Base-by-base conservation (phyloP, 2,888 invertebrate species). In the Perithous albicinctus region DNA sequence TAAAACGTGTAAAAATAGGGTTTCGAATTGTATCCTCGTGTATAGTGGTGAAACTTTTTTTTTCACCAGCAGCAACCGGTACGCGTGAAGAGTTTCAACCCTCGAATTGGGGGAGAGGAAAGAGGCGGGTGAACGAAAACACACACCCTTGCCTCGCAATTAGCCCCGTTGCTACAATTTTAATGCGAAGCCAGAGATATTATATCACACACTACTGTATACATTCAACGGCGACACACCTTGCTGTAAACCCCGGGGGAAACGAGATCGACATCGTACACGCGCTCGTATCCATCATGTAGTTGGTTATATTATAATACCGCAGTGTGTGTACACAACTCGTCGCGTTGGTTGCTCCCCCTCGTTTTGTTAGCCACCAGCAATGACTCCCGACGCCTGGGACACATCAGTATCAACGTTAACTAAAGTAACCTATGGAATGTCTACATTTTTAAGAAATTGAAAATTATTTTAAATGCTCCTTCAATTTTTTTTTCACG, bases 161-260 rank as follows among this genome's bases (percentile, higher is more conserved):
- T 74, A 74, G 63, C 3, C 18, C 18, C 59, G 29, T 70, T 46
- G 59, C 41, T 76, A 43, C 66, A 82, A 82, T 82, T 78, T 72
- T 61, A 54, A 67, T 73, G 29, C 59, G 41, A 48, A 12, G 51
- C 32, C n/a, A n/a, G 63, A 29, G 41, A 43, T 69, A 77, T 59
- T 51, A 74, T 59, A 70, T 35, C 48, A 20, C 20, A 48, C 48
- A 20, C 1, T 1, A 0, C 0, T 8, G 8, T 20, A 7, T 26
- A 26, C 29, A 56, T 5, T 3, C 63, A 41, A 61, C 46, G n/a
- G 18, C 4, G 56, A 67, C 75, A 78, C 78, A 80, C 80, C 80
- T 78, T 75, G n/a, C 38, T 12, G 23, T 10, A 15, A 5, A 48
- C 51, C 46, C 66, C 59, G 41, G 61, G 20, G 35, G 18, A 72